Evolutionary conservation across 2,113 vertebrate genomes (phyloP).

Genomic region (Morone chrysops): DNA sequence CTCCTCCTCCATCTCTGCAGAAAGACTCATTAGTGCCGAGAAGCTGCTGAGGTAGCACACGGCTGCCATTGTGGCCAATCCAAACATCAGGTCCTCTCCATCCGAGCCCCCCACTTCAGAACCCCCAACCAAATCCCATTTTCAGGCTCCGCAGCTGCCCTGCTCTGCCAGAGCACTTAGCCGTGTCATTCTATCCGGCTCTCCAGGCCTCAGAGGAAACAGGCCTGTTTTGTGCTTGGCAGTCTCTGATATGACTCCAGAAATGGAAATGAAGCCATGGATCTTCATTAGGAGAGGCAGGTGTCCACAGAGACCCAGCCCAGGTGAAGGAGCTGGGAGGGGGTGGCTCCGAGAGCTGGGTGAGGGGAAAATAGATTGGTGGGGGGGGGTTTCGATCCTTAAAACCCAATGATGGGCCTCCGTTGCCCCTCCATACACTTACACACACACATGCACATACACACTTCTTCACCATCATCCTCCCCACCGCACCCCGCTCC

Average conservation of each 20-base stretch:
- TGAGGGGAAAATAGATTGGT: slow-evolving; percentile 77
- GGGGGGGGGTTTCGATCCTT: slow-evolving; percentile 66
- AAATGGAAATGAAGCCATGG: slow-evolving; percentile 89
- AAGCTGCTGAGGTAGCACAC: slow-evolving; percentile 80
- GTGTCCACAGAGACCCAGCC: slow-evolving; percentile 86
- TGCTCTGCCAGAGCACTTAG: slow-evolving; percentile 86
- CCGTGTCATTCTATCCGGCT: slow-evolving; percentile 88
- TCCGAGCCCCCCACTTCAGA: slow-evolving; percentile 81
- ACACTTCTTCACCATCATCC: slow-evolving; percentile 63
- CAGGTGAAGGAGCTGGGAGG: slow-evolving; percentile 89
- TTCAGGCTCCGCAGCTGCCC: slow-evolving; percentile 87
- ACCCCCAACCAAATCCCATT: slow-evolving; percentile 82
- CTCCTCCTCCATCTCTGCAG: slow-evolving; percentile 68
- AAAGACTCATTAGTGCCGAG: slow-evolving; percentile 83
- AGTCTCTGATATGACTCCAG: slow-evolving; percentile 88
- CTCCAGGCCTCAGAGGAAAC: slow-evolving; percentile 82
- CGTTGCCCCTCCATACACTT: slow-evolving; percentile 43
- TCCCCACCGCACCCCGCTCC: slow-evolving; percentile 57
- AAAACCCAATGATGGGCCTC: slow-evolving; percentile 76
- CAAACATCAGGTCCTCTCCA: slow-evolving; percentile 86
- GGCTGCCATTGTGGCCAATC: slow-evolving; percentile 86
- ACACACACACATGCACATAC: slow-evolving; percentile 32
- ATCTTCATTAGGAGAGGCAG: slow-evolving; percentile 95
- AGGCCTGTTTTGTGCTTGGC: slow-evolving; percentile 85
- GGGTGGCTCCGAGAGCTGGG: slow-evolving; percentile 42